Base-by-base conservation (phyloP, 2,113 vertebrate genomes). In the Crocuta crocuta region DNA sequence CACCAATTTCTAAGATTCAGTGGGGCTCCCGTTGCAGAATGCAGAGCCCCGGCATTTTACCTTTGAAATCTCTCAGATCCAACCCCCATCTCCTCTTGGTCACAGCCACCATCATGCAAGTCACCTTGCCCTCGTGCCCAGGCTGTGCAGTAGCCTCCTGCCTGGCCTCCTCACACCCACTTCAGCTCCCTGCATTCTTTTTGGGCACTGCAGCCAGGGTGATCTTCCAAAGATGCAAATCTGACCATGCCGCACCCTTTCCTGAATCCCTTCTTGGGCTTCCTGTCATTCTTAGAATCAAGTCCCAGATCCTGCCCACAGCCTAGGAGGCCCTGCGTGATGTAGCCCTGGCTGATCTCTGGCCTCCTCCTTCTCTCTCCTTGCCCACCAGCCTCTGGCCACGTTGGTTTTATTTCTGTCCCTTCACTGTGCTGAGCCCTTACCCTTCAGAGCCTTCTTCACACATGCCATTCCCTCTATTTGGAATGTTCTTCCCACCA, bases 221-320 rank as follows among this genome's bases (percentile, higher is more conserved):
- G 35, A n/a, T 89, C 66, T 68, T 82, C 71, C 58, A 73, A 28
- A 93, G 31, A 95, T 88, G 92, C 95, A 96, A 84, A 96, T 95
- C 63, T 93, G 90, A 76, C 53, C 63, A 45, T 0, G 4, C 19
- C 84, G 39, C 84, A 31, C 35, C 89, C 39, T 48, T 9, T 31
- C 73, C 33, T 28, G 21, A 55, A 73, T 76, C 81, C 21, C 19
- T 68, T 58, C 48, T 68, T 50, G 12, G 81, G 39, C 24, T 86
- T 89, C 71, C 19, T 21, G 5, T 28, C 10, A 0, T 55, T 92
- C 61, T 43, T 45, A 58, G 33, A 93, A 63, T 82, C 76, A 61
- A 81, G 78, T 61, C 39, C 58, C 7, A 43, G 53, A 89, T 70
- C 24, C 65, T 74, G 55, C 84, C 53, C 81, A 65, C 15, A 61